These are phyloP conservation scores for Diarsia dahlii DNA, from an alignment of 2,888 invertebrate species.

Conservation along the genomic window DNA sequence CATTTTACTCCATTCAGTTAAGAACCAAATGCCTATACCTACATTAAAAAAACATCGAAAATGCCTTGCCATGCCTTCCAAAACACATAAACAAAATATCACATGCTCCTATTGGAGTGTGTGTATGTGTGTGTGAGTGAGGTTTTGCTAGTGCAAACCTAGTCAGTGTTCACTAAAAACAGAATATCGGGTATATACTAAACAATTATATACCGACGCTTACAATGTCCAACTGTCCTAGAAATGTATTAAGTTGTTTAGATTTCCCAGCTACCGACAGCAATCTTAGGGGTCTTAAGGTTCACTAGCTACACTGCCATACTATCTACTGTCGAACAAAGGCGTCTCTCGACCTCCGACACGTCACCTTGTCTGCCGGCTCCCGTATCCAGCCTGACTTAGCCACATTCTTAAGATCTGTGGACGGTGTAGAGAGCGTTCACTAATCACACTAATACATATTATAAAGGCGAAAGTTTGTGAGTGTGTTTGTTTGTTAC, in stretches of 20 bases:
- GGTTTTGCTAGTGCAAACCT: no score
- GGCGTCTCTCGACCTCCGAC: neutral
- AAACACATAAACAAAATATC: neutral
- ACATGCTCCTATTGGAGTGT: neutral
- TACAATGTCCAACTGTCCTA: constrained; percentile 13
- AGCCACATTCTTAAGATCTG: neutral
- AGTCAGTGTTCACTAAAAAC: neutral
- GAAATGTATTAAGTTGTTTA: constrained; percentile 30
- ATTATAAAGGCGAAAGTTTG: no score
- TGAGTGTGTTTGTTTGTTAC: no score
- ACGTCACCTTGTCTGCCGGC: neutral
- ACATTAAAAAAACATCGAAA: no score
- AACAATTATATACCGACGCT: constrained; percentile 4
- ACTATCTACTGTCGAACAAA: neutral
- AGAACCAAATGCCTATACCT: no score
- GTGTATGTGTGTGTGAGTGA: no score
- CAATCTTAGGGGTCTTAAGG: neutral
- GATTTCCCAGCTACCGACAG: constrained; percentile 9
- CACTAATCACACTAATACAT: neutral
- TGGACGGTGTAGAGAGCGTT: neutral
- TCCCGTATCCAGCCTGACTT: neutral
- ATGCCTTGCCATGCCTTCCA: no score
- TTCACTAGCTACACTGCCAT: neutral
- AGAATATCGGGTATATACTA: neutral
- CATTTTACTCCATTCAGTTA: no score